Percentiles rank a stretch among this genome's conserved stretches.
phyloP scores from a whole-genome alignment of 2,797 vertebrate species.

The Pseudocheirus occidentalis region DNA sequence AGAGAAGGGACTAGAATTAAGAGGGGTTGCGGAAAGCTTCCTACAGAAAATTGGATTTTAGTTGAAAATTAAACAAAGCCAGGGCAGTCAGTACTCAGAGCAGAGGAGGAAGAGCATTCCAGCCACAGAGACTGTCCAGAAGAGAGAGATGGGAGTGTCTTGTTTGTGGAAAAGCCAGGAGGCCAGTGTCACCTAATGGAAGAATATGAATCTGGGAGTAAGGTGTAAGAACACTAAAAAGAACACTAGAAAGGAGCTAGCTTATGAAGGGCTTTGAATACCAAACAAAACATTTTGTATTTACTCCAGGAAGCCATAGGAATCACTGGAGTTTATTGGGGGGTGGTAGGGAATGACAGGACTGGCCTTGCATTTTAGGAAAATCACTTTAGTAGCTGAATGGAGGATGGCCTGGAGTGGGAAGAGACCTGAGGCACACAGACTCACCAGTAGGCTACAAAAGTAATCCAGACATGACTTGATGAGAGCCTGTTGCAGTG shows the following conservation, averaged over 20 bases:
- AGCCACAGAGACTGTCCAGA: neutral
- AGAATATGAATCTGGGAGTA: neutral
- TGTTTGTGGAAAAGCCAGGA: neutral
- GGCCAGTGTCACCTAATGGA: neutral
- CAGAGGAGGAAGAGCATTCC: neutral
- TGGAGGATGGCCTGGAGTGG: neutral
- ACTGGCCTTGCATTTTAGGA: neutral
- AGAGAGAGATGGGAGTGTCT: neutral
- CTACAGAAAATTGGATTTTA: neutral
- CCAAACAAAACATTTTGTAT: neutral
- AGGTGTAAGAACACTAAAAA: neutral
- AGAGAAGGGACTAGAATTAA: neutral
- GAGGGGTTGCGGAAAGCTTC: neutral
- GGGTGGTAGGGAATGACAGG: too few relatives aligned
- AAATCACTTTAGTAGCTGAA: neutral
- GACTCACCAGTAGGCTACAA: neutral
- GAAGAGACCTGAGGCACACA: neutral
- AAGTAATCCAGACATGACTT: neutral
- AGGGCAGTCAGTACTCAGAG: neutral
- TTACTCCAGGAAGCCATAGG: neutral
- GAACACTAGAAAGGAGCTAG: neutral
- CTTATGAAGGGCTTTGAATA: neutral
- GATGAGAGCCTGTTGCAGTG: neutral
- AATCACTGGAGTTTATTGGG: neutral
- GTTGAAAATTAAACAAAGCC: neutral